A percentile compares a stretch with the other conserved stretches of the same genome.
Evolutionary conservation across 1,140 invertebrate species (phyloP).

Genomic region (Drosophila prosaltans): DNA sequence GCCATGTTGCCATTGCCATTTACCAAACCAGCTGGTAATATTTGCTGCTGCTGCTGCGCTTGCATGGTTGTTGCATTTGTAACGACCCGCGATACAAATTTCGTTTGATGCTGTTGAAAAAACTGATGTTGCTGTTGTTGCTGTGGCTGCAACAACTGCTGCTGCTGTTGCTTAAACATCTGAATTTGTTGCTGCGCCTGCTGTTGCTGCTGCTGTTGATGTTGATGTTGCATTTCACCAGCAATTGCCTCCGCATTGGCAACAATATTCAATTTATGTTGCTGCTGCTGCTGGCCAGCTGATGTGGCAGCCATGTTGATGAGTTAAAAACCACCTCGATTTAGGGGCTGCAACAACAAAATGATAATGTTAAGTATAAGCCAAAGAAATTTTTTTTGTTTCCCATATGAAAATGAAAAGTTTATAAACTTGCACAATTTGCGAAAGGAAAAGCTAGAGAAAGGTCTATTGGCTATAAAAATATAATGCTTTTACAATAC

Average conservation of each 20-base stretch:
- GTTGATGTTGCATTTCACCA: constrained; percentile 62
- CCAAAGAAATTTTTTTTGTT: too few species aligned
- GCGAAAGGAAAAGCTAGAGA: too few species aligned
- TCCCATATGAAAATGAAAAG: too few species aligned
- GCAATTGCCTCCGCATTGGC: constrained; percentile 58
- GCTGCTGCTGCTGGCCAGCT: constrained; percentile 76
- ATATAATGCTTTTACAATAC: too few species aligned
- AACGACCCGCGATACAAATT: constrained; percentile 80
- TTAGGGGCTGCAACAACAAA: constrained; percentile 58
- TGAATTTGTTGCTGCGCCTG: constrained; percentile 41
- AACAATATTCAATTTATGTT: constrained; percentile 71
- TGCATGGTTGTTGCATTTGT: constrained; percentile 69
- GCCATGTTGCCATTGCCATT: constrained; percentile 66
- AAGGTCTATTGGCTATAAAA: too few species aligned
- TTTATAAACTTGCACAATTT: too few species aligned
- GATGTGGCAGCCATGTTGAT: constrained; percentile 79
- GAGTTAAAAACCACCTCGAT: constrained; percentile 41
- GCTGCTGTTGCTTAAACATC: constrained; percentile 46
- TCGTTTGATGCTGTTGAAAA: constrained; percentile 66
- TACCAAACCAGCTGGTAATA: constrained; percentile 74
- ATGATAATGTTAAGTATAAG: background rate
- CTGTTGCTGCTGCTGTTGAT: constrained; percentile 64
- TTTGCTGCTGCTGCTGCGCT: constrained; percentile 57
- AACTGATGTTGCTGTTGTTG: constrained; percentile 63
- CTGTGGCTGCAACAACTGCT: constrained; percentile 41